These are phyloP conservation scores for Scaptomyza tumidula DNA, from an alignment of 2,888 invertebrate genomes.

Conservation along the genomic window DNA sequence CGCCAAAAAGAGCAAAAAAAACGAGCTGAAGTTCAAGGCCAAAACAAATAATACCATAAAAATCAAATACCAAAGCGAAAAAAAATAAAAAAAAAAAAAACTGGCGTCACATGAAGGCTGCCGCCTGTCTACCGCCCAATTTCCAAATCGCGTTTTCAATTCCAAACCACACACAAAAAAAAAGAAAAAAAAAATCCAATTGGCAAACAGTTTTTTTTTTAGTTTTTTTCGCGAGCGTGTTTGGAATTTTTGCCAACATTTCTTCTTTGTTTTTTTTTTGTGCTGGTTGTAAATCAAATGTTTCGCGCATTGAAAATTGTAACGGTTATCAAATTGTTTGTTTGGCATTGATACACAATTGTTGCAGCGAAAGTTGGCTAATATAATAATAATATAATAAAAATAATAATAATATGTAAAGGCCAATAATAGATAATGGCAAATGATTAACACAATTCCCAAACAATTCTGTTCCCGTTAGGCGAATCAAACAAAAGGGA, in stretches of 20 bases:
- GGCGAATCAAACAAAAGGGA: background rate
- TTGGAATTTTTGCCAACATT: slow-evolving; percentile 23
- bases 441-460: slow-evolving; percentile 46
- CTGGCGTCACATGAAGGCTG: slow-evolving; percentile 20
- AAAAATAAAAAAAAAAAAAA: slow-evolving; percentile 2
- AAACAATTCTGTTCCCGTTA: slow-evolving; percentile 27
- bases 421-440: slow-evolving; percentile 21
- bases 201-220: slow-evolving; percentile 31
- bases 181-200: slow-evolving; percentile 29
- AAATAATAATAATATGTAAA: slow-evolving; percentile 12
- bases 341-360: slow-evolving; percentile 35
- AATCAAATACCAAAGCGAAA: background rate
- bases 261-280: background rate
- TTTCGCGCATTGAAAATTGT: slow-evolving; percentile 42
- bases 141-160: slow-evolving; percentile 28
- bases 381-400: slow-evolving; percentile 1
- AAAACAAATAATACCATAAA: background rate
- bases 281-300: slow-evolving; percentile 27
- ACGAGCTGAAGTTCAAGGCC: slow-evolving; percentile 53
- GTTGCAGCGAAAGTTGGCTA: slow-evolving; percentile 48
- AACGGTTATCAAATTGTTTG: slow-evolving; percentile 47
- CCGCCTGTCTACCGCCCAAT: slow-evolving; percentile 14
- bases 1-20: slow-evolving; percentile 4
- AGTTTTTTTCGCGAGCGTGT: slow-evolving; percentile 28
- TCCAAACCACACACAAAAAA: slow-evolving; percentile 16